phyloP scores from a whole-genome alignment of 2,888 invertebrate genomes.

The Nebria brevicollis region DNA sequence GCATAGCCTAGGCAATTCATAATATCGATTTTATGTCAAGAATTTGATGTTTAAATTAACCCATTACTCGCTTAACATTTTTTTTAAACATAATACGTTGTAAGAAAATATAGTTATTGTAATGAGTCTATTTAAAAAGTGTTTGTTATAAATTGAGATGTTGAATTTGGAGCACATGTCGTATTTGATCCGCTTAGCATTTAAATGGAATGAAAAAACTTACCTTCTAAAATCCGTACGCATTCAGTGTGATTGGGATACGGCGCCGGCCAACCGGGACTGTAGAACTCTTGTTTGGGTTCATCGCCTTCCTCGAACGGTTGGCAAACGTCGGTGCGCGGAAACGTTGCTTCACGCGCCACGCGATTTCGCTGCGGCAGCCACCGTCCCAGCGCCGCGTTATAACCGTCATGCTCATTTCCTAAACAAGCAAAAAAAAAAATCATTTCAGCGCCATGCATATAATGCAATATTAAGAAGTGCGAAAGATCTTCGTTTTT shows the following conservation, averaged over 20 bases:
- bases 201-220: slow-evolving; percentile 53
- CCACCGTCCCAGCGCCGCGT: background rate
- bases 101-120: too few relatives aligned
- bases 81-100: background rate
- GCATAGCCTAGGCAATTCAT: background rate
- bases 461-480: too few relatives aligned
- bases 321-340: slow-evolving; percentile 61
- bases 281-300: slow-evolving; percentile 72
- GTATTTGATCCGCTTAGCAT: background rate
- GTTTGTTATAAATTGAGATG: too few relatives aligned
- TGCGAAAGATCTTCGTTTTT: too few relatives aligned
- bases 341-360: slow-evolving; percentile 16
- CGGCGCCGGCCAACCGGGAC: slow-evolving; percentile 72
- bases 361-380: slow-evolving; percentile 12
- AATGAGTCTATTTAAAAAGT: too few relatives aligned
- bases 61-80: background rate
- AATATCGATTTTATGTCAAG: background rate
- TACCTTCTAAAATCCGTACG: slow-evolving; percentile 74
- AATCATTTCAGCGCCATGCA: too few relatives aligned
- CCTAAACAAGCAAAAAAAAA: slow-evolving; percentile 6
- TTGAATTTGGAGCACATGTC: too few relatives aligned
- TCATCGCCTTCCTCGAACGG: slow-evolving; percentile 69
- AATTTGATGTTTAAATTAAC: background rate
- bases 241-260: slow-evolving; percentile 78
- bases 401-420: background rate